Base-by-base conservation (phyloP, 92 coral and sea anemone species). In the Siderastrea radians region DNA sequence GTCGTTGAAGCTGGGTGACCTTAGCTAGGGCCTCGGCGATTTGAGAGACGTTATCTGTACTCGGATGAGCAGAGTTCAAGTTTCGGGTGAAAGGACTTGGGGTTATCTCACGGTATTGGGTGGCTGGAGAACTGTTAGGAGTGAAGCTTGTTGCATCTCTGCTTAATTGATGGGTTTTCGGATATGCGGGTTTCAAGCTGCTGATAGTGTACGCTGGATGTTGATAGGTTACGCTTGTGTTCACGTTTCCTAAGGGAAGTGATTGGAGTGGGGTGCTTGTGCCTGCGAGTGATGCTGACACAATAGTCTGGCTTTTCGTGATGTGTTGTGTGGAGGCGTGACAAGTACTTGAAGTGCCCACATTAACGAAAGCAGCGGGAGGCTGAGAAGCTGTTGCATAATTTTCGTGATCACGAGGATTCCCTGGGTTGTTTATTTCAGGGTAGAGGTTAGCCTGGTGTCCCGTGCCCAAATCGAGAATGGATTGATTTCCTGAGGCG, bases 1-100 rank as follows among this genome's bases (percentile, higher is more conserved):
- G 94, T 63, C 92, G 84, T 72, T 93, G 92, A 59, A 90, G 77
- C 49, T 90, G 96, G 3, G 96, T 94, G 4, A 91, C 92, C 55
- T 81, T 79, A 47, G 91, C 94, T 44, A 90, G 57, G 57, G 93
- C 96, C 16, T 93, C 91, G 2, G 93, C 64, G 62, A 93, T 82
- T 80, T 90, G 91, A 49, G 51, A 61, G 72, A 77, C 81, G 46
- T 44, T 70, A 66, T 89, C 92, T 60, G 83, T 3, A 60, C 3
- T 65, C 11, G 83, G 47, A 7, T 13, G 72, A 78, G 49, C 19
- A 6, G 0, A 63, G 26, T 75, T 75, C 1, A 9, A 9, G 43
- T 8, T 1, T 10, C 16, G 38, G 26, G 26, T 14, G 43, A 7
- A 58, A 9, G 67, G 80, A 75, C 50, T 75, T 75, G 80, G 68